A percentile compares a stretch with the other conserved stretches of the same genome.
These are phyloP conservation scores for Gasteruption jaculator DNA, from an alignment of 2,888 invertebrate genomes.

Conservation along the genomic window DNA sequence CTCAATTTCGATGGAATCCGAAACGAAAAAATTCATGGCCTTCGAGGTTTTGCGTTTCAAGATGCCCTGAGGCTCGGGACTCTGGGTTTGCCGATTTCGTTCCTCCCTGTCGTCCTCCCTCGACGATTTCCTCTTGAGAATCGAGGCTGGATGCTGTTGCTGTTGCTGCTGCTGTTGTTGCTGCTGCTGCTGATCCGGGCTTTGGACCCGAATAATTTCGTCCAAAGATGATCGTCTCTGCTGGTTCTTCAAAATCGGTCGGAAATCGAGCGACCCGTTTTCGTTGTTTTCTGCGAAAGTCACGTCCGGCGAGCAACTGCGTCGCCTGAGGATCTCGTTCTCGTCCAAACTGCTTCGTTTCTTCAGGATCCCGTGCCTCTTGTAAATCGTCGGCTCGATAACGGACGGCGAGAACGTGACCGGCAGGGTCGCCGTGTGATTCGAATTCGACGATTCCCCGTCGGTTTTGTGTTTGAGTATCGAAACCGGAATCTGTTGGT, in stretches of 20 bases:
- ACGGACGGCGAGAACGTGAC: slow-evolving; percentile 79
- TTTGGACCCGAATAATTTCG: slow-evolving; percentile 61
- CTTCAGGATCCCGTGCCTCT: slow-evolving; percentile 76
- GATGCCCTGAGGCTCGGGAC: slow-evolving; percentile 73
- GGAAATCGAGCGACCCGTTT: slow-evolving; percentile 57
- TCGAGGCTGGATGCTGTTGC: slow-evolving; percentile 62
- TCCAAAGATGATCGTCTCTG: slow-evolving; percentile 67
- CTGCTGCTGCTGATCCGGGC: slow-evolving; percentile 64
- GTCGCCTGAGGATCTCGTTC: slow-evolving; percentile 64
- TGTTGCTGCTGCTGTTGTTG: slow-evolving; percentile 13
- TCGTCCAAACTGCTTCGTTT: slow-evolving; percentile 81
- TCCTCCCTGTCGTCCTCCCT: slow-evolving; percentile 61
- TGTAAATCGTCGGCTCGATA: slow-evolving; percentile 63
- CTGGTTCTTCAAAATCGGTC: slow-evolving; percentile 65
- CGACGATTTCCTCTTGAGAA: slow-evolving; percentile 67
- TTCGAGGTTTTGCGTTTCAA: slow-evolving; percentile 69
- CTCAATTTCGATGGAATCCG: slow-evolving; percentile 63
- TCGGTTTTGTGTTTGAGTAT: slow-evolving; percentile 59
- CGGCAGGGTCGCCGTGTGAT: slow-evolving; percentile 60
- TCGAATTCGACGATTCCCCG: slow-evolving; percentile 46
- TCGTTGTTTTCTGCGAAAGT: slow-evolving; percentile 59
- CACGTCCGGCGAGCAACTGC: slow-evolving; percentile 69
- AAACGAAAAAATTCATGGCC: slow-evolving; percentile 62
- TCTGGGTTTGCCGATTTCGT: slow-evolving; percentile 59
- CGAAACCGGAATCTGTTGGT: slow-evolving; percentile 52